Evolutionary conservation across 2,113 vertebrate species (phyloP).

Genomic region (Malurus elegans): DNA sequence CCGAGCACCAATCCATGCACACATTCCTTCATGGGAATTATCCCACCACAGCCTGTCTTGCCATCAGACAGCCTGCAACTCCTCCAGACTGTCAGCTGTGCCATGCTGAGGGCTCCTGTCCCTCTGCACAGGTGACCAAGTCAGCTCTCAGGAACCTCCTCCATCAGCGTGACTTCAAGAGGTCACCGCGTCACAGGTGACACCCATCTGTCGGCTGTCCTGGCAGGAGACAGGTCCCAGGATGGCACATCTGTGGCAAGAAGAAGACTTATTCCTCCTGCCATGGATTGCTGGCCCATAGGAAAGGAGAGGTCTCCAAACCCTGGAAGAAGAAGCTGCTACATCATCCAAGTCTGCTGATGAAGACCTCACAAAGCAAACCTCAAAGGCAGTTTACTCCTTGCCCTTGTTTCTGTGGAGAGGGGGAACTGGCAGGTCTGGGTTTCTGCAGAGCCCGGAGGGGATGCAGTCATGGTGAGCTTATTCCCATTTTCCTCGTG

Average conservation of each 20-base stretch:
- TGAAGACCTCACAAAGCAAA: neutral
- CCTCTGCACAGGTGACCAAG: neutral
- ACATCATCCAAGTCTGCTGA: rapidly evolving
- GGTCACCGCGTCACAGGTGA: rapidly evolving
- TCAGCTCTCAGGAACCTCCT: neutral
- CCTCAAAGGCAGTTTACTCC: neutral
- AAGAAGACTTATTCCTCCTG: neutral
- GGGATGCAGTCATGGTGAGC: neutral
- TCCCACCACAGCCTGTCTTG: neutral
- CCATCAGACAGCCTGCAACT: neutral
- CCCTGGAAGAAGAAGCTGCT: neutral
- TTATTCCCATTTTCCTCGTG: neutral
- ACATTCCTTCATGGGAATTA: neutral
- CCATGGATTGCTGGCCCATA: neutral
- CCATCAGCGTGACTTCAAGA: rapidly evolving
- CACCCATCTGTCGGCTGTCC: neutral
- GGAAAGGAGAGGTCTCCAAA: neutral
- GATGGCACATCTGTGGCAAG: neutral
- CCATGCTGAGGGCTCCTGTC: neutral
- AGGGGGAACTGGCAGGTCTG: neutral
- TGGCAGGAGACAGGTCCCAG: neutral
- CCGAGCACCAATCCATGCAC: rapidly evolving
- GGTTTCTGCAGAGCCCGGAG: neutral
- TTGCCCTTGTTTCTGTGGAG: neutral
- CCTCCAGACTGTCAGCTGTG: neutral